Evolutionary conservation across 2,113 vertebrate genomes (phyloP).

Genomic region (Cyanoderma ruficeps): DNA sequence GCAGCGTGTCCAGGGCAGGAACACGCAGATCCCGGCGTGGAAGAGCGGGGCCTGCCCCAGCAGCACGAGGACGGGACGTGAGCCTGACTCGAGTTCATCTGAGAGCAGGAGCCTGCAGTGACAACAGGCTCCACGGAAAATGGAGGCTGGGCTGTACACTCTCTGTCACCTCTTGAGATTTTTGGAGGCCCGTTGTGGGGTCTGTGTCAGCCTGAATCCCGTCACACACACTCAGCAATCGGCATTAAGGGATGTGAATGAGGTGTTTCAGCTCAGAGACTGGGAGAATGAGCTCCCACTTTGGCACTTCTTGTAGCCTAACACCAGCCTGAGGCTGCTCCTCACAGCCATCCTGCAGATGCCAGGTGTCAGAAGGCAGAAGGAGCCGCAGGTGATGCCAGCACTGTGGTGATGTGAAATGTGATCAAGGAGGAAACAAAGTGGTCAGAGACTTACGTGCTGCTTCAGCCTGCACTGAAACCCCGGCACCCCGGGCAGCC

Average conservation of each 20-base stretch:
- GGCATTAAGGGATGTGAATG: rapidly evolving
- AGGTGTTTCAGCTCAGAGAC: background rate
- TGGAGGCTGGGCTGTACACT: background rate
- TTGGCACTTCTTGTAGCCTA: background rate
- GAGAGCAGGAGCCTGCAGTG: background rate
- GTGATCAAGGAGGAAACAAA: background rate
- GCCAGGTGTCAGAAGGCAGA: background rate
- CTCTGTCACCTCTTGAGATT: background rate
- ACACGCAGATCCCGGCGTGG: rapidly evolving
- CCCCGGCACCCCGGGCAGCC: background rate
- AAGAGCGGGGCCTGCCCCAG: rapidly evolving
- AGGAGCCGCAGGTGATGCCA: background rate
- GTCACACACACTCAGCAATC: rapidly evolving
- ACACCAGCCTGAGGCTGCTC: background rate
- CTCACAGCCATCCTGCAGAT: background rate
- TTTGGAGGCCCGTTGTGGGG: background rate
- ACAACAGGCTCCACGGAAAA: background rate
- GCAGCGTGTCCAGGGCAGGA: background rate
- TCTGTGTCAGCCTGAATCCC: background rate
- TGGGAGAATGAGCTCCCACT: rapidly evolving
- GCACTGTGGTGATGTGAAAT: background rate
- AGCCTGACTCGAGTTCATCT: background rate
- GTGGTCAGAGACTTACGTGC: rapidly evolving
- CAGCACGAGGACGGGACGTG: rapidly evolving
- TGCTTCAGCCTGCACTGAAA: background rate